phyloP scores from a whole-genome alignment of 64 coral and sea anemone genomes.

The Actinia tenebrosa region DNA sequence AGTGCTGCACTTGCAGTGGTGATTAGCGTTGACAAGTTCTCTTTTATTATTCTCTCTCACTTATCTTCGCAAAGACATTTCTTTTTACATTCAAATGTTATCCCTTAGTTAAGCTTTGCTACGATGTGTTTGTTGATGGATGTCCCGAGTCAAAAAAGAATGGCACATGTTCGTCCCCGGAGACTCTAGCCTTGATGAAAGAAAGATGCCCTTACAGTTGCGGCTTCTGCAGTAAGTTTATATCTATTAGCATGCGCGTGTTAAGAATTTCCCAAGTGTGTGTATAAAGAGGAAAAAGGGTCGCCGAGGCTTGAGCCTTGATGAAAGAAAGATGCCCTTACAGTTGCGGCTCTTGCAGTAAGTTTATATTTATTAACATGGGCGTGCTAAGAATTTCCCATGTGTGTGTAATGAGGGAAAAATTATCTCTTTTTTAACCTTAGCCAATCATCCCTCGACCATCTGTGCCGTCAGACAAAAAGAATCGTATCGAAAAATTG shows the following conservation, averaged over 20 bases:
- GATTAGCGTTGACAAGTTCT: no score
- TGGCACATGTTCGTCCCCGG: background rate
- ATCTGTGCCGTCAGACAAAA: no score
- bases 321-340: background rate
- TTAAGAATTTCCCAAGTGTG: background rate
- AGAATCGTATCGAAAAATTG: no score
- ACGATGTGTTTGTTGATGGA: background rate
- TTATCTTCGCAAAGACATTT: background rate
- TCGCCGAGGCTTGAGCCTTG: no score
- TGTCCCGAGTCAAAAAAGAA: background rate
- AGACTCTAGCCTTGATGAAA: background rate
- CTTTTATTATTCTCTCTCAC: no score
- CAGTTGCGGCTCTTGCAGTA: conserved; percentile 8
- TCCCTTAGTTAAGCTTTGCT: conserved; percentile 1
- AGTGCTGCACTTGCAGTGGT: no score
- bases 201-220: background rate
- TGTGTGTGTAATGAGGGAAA: no score
- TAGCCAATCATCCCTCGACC: background rate
- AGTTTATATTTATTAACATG: background rate
- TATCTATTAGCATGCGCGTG: background rate
- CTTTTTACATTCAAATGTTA: background rate
- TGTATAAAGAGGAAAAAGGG: no score
- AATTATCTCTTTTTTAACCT: background rate
- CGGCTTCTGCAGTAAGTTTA: conserved; percentile 11
- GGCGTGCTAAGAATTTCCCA: background rate